Evolutionary conservation across 1,140 invertebrate genomes (phyloP), one percentile per base, ranked within the genome.

Genomic region (Macrostomum lignano): DNA sequence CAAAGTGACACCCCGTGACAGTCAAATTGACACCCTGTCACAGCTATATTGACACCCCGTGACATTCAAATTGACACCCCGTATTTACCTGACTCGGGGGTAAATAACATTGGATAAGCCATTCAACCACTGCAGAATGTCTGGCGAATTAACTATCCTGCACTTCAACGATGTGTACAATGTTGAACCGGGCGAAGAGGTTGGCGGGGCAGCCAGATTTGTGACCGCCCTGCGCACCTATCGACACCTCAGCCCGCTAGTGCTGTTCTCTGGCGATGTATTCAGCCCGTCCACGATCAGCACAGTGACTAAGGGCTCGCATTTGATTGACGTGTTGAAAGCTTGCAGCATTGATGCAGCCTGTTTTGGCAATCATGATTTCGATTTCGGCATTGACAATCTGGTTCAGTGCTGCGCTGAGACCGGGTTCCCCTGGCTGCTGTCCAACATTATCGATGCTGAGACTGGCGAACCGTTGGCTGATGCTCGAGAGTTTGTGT

Each of bases 91-190:
- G n/a, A n/a, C n/a, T n/a, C n/a, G n/a, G n/a, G n/a, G n/a, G n/a
- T n/a, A n/a, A n/a, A n/a, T n/a, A n/a, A n/a, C n/a, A n/a, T n/a
- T n/a, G n/a, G n/a, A n/a, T n/a, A n/a, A n/a, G n/a, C n/a, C n/a
- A n/a, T n/a, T n/a, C n/a, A n/a, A n/a, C n/a, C n/a, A n/a, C n/a
- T n/a, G n/a, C n/a, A n/a, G n/a, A n/a, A n/a, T n/a, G n/a, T n/a
- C n/a, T n/a, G n/a, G n/a, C 10, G 32, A 33, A 33, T 33, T 33
- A 6, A 6, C 14, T 2, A 70, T 79, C 36, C 51, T 84, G 20
- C 78, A 84, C 58, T 84, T 72, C 58, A 84, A 84, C 55, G 78
- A 84, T 65, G 74, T 81, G 1, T 84, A 84, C 52, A 82, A 84
- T 50, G 70, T 84, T 24, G 75, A 82, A 45, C 61, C 68, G 21